Evolutionary conservation across 1,140 invertebrate genomes (phyloP), one percentile per base, ranked within the genome.

Genomic region (Drosophila bocki): DNA sequence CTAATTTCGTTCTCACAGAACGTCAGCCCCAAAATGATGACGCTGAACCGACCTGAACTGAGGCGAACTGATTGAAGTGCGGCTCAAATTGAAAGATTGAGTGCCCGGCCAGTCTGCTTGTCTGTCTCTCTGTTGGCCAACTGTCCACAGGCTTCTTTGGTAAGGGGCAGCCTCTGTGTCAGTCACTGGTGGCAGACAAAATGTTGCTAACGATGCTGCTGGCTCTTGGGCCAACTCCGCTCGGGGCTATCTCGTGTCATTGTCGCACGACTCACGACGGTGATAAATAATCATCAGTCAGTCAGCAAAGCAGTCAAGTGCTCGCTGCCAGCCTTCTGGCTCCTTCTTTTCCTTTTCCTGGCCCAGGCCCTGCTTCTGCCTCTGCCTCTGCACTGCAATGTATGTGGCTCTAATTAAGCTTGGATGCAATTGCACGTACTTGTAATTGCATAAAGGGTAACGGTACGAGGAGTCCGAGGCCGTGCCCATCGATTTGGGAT

Each of bases 221-320:
- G 69, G 54, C 59, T 78, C 50, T 65, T 53, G 41, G 72, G 47
- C 80, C 58, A 53, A 50, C 72, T 60, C 76, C 37, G 35, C 53
- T 67, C 44, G 63, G 70, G 74, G 59, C 53, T 67, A 74, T 75
- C 86, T 90, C 82, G 71, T 79, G 78, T 90, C 86, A 90, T 90
- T 90, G 86, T 90, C 85, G 85, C 85, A 90, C 85, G 85, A 90
- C 85, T 90, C 82, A 85, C 85, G 85, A 90, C 85, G 78, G 85
- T 90, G 85, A 90, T 90, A 90, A 90, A 90, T 90, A 90, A 90
- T 90, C 85, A 85, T 85, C 81, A 81, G 85, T 75, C 78, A 48
- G 58, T 78, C 47, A 51, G 67, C 56, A 56, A 56, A 50, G 48
- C 42, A 60, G 62, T 48, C 75, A 77, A 69, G 68, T 76, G 75